These are phyloP conservation scores for Panopea generosa DNA, from an alignment of 2,888 invertebrate species.

Conservation along the genomic window DNA sequence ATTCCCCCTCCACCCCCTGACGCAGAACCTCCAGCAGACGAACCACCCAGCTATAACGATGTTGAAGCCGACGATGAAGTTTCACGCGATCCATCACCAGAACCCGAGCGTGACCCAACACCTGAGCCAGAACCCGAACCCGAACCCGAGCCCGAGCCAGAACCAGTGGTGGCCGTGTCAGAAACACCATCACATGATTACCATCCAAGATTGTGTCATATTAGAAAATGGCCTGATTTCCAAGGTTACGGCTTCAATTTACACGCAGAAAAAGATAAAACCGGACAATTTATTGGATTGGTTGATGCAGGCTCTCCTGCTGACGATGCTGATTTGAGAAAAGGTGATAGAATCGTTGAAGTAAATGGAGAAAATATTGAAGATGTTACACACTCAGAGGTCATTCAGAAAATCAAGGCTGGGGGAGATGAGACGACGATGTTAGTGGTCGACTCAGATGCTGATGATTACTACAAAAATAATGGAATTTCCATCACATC, in stretches of 20 bases:
- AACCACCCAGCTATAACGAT: conserved; percentile 44
- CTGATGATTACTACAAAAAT: conserved; percentile 90
- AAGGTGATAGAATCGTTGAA: conserved; percentile 92
- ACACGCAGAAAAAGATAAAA: conserved; percentile 97
- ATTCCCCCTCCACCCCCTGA: conserved; percentile 35
- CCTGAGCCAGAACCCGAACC: conserved; percentile 44
- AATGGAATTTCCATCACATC: conserved; percentile 84
- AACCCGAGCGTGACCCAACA: conserved; percentile 19
- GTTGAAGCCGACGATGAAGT: conserved; percentile 32
- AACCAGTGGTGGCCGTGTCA: conserved; percentile 13
- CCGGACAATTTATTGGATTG: conserved; percentile 97
- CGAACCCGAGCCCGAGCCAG: conserved; percentile 38
- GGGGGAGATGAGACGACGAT: conserved; percentile 93
- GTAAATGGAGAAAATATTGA: conserved; percentile 96
- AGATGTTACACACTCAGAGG: conserved; percentile 94
- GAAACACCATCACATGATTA: conserved; percentile 26
- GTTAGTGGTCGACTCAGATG: conserved; percentile 92
- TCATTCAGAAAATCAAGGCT: conserved; percentile 96
- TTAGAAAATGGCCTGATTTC: conserved; percentile 93
- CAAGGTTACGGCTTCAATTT: conserved; percentile 99
- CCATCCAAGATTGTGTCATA: conserved; percentile 91
- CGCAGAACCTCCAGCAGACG: conserved; percentile 30
- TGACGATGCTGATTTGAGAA: conserved; percentile 88
- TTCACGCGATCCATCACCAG: conserved; percentile 13
- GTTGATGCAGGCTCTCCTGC: conserved; percentile 90